Evolutionary conservation across 2,113 vertebrate genomes (phyloP).

Genomic region (Lamprologus sp.): DNA sequence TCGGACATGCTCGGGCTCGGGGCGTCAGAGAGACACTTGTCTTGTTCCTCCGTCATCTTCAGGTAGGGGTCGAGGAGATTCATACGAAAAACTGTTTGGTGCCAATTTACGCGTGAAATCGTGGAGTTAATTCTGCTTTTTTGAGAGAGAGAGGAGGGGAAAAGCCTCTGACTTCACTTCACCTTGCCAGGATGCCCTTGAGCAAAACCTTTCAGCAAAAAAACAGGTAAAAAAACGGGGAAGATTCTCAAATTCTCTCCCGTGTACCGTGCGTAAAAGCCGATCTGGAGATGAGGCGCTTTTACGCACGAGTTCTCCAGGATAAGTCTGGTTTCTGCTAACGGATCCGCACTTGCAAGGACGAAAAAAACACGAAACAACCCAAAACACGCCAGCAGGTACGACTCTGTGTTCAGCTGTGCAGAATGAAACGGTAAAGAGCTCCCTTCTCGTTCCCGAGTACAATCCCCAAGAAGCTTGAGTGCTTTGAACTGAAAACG

Average conservation of each 20-base stretch:
- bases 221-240: background rate
- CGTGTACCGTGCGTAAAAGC: constrained; percentile 16
- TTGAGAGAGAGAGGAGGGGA: background rate
- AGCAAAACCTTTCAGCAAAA: background rate
- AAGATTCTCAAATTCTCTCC: background rate
- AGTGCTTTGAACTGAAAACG: constrained; percentile 57
- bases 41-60: constrained; percentile 99
- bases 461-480: constrained; percentile 57
- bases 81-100: constrained; percentile 68
- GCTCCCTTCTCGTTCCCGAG: constrained; percentile 39
- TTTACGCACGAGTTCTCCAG: constrained; percentile 24
- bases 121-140: background rate
- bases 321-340: background rate
- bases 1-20: constrained; percentile 97
- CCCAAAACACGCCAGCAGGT: background rate
- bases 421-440: constrained; percentile 6
- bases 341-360: background rate
- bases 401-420: background rate
- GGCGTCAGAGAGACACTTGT: constrained; percentile 91
- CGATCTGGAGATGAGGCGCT: background rate
- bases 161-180: background rate
- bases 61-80: constrained; percentile 98
- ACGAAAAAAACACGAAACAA: background rate
- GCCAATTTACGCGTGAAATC: constrained; percentile 52
- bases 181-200: background rate